phyloP scores from a whole-genome alignment of 2,888 invertebrate genomes.

The Onchidella celtica region DNA sequence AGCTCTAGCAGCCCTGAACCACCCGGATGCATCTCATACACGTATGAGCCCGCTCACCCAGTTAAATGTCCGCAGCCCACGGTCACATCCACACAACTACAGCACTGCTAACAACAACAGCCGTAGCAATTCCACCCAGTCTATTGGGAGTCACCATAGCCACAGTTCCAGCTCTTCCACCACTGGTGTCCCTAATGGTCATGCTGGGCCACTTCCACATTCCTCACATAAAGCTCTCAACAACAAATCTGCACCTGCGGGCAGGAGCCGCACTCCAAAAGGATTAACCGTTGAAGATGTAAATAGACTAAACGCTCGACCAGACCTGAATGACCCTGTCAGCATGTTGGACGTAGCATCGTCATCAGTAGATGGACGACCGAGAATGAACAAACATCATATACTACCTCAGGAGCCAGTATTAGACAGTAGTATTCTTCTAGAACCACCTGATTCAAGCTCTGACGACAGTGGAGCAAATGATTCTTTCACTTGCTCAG shows the following conservation, averaged over 20 bases:
- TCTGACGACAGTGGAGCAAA: slow-evolving; percentile 94
- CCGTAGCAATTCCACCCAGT: slow-evolving; percentile 68
- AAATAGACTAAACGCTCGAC: slow-evolving; percentile 92
- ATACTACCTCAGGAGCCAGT: slow-evolving; percentile 53
- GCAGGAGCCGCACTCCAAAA: slow-evolving; percentile 80
- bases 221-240: slow-evolving; percentile 20
- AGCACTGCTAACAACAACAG: slow-evolving; percentile 49
- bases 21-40: slow-evolving; percentile 55
- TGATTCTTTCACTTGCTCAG: slow-evolving; percentile 98
- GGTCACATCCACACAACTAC: slow-evolving; percentile 30
- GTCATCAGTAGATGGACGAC: slow-evolving; percentile 83
- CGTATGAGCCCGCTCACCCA: slow-evolving; percentile 67
- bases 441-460: slow-evolving; percentile 79
- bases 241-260: slow-evolving; percentile 8
- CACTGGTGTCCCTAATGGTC: slow-evolving; percentile 44
- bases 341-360: slow-evolving; percentile 96
- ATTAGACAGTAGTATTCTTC: slow-evolving; percentile 76
- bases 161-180: slow-evolving; percentile 68
- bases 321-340: slow-evolving; percentile 91
- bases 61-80: slow-evolving; percentile 61
- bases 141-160: slow-evolving; percentile 72
- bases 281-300: slow-evolving; percentile 96
- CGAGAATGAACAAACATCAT: slow-evolving; percentile 30
- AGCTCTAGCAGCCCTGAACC: slow-evolving; percentile 55
- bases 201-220: slow-evolving; percentile 15